A percentile compares a stretch with the other conserved stretches of the same genome.
Evolutionary conservation across 2,113 vertebrate species (phyloP).

Genomic region (Crotalus viridis): DNA sequence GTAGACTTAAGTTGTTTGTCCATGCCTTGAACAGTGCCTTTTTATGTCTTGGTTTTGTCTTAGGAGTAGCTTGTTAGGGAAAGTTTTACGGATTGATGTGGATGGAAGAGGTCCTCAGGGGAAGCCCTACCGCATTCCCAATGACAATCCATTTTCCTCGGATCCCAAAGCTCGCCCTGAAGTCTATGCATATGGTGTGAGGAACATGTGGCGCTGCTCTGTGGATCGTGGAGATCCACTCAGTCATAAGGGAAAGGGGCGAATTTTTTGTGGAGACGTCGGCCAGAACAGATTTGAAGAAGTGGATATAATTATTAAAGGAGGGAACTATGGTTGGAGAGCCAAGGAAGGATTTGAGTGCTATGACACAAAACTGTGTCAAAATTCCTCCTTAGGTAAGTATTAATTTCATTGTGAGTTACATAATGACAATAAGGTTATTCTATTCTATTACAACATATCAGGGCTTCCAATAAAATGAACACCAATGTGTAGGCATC

Average conservation of each 20-base stretch:
- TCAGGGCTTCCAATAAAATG: not conserved
- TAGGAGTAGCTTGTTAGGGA: slow-evolving; percentile 81
- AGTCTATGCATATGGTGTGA: slow-evolving; percentile 79
- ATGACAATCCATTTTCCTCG: slow-evolving; percentile 77
- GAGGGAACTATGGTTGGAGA: slow-evolving; percentile 86
- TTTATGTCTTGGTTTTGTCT: slow-evolving; percentile 25
- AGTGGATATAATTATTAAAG: slow-evolving; percentile 79
- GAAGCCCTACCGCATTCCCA: slow-evolving; percentile 71
- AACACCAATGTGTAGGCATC: not conserved
- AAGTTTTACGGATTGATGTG: slow-evolving; percentile 81
- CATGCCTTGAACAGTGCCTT: not conserved
- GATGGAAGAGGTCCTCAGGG: slow-evolving; percentile 57
- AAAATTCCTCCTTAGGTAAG: slow-evolving; percentile 79
- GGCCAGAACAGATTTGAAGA: slow-evolving; percentile 87
- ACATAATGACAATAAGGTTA: too few species aligned
- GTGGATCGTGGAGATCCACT: slow-evolving; percentile 78
- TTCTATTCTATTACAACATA: not conserved
- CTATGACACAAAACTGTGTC: slow-evolving; percentile 79
- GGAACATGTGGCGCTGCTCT: slow-evolving; percentile 85
- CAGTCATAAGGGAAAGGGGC: slow-evolving; percentile 70
- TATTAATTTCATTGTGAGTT: not conserved
- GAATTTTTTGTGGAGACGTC: slow-evolving; percentile 85
- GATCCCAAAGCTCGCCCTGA: slow-evolving; percentile 70
- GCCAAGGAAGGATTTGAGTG: slow-evolving; percentile 87
- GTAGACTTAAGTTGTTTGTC: not conserved